Conservation (phyloP, 64 coral and sea anemone species). For the Trachythela sp. region DNA sequence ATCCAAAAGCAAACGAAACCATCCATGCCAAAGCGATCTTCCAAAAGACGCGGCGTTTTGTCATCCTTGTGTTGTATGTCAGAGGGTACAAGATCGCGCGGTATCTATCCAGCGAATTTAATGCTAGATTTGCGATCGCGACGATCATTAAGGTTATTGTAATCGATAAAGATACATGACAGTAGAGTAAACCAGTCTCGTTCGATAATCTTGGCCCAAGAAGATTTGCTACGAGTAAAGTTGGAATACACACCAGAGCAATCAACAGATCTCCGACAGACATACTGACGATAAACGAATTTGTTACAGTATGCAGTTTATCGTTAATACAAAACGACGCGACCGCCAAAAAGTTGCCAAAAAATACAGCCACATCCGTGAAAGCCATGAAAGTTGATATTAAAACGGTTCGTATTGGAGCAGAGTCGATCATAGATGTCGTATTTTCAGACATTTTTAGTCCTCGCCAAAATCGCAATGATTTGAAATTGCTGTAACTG, state of each 20-base stretch:
- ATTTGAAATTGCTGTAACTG: too few species aligned
- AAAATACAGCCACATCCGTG: conserved; percentile 49
- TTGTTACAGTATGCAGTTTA: conserved; percentile 79
- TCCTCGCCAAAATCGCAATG: background rate
- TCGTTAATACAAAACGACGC: conserved; percentile 64
- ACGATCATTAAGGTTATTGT: conserved; percentile 74
- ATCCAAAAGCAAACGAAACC: conserved; percentile 71
- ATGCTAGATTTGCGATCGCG: conserved; percentile 69
- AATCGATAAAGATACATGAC: conserved; percentile 76
- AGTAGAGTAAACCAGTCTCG: conserved; percentile 50
- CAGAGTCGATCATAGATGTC: background rate
- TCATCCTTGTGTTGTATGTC: conserved; percentile 74
- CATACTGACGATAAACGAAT: conserved; percentile 78
- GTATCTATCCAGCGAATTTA: conserved; percentile 83
- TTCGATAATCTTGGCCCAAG: conserved; percentile 41
- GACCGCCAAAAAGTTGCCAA: conserved; percentile 77
- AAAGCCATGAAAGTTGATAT: background rate
- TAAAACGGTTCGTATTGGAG: background rate
- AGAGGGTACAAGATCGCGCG: conserved; percentile 71
- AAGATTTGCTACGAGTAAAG: conserved; percentile 76
- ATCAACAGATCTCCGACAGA: conserved; percentile 79
- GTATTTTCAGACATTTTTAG: background rate
- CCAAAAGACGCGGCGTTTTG: conserved; percentile 56
- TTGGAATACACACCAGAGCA: conserved; percentile 61
- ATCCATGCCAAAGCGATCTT: conserved; percentile 80